Conservation (phyloP, 2,888 invertebrate genomes). For the Agonopterix alstromeriana region DNA sequence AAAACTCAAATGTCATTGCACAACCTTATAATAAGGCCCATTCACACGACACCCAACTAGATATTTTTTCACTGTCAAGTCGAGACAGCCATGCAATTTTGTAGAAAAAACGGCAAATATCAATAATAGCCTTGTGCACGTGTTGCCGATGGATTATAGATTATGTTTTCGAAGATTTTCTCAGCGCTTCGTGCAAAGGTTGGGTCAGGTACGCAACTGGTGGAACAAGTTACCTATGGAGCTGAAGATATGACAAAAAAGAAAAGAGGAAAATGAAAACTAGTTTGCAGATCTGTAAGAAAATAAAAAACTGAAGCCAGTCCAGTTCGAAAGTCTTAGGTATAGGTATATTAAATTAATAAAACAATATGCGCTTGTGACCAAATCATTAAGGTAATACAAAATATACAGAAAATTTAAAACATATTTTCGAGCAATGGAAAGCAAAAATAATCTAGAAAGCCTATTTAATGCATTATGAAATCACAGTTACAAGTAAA, state of each 20-base stretch:
- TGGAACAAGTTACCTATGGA: constrained; percentile 19
- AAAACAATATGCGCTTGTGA: no score
- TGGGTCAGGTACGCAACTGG: constrained; percentile 52
- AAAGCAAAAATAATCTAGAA: no score
- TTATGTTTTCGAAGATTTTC: constrained; percentile 69
- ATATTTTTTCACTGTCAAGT: constrained; percentile 66
- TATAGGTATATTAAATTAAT: no score
- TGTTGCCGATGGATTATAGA: constrained; percentile 74
- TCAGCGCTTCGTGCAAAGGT: constrained; percentile 53
- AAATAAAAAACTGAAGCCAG: no score
- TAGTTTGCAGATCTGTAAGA: no score
- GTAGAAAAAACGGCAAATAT: constrained; percentile 72
- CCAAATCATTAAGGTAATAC: no score
- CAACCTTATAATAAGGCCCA: constrained; percentile 71
- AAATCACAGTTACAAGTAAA: no score
- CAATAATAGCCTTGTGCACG: constrained; percentile 74
- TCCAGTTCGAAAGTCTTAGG: no score
- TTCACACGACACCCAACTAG: constrained; percentile 57
- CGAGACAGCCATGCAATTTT: constrained; percentile 67
- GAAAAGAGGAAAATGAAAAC: no score
- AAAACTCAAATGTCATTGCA: constrained; percentile 69
- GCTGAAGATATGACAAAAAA: neutral
- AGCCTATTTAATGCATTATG: no score
- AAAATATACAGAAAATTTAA: no score
- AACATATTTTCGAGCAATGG: no score